Evolutionary conservation across 2,888 invertebrate species (phyloP), one percentile per base, ranked within the genome.

Genomic region (Cactoblastis cactorum): DNA sequence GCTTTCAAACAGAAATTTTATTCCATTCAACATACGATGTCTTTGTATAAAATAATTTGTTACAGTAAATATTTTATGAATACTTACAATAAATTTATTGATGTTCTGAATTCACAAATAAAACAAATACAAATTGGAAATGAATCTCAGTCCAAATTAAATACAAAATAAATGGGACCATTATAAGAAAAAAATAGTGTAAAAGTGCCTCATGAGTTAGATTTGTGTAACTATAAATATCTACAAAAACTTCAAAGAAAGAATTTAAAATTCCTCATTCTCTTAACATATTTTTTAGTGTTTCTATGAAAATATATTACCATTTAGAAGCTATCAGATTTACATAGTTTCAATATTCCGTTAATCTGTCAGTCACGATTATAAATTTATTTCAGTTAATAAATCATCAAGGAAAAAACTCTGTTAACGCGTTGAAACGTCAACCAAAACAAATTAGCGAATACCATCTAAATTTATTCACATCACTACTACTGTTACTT

Each of bases 401-500:
- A 24, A 12, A 18, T n/a, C n/a, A 4, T 8, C 19, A 2, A 35
- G 15, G 22, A 17, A 43, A 22, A 28, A 18, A 22, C 14, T 19
- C 11, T 34, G 18, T 34, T n/a, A 34, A 46, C 19, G 6, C 12
- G 9, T 19, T n/a, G 32, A 45, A 19, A 22, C 35, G 19, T 24
- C 11, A 17, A 43, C 9, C n/a, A 32, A 15, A 22, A 41, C 18
- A 18, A 34, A 18, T 41, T 45, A 18, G 52, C 43, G 45, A 18
- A 32, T 48, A 33, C 19, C 49, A n/a, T 51, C 34, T 45, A 32
- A 51, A 35, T 50, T 14, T 32, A 19, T 35, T 51, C 54, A 17
- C 61, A 59, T 56, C 61, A 60, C 62, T 62, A 60, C 2, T 3
- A 14, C 46, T 46, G 45, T 43, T 53, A 48, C 57, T 57, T 65